Evolutionary conservation across 35 echinoderm and acorn worm genomes (phyloP).

Genomic region (Lytechinus variegatus): DNA sequence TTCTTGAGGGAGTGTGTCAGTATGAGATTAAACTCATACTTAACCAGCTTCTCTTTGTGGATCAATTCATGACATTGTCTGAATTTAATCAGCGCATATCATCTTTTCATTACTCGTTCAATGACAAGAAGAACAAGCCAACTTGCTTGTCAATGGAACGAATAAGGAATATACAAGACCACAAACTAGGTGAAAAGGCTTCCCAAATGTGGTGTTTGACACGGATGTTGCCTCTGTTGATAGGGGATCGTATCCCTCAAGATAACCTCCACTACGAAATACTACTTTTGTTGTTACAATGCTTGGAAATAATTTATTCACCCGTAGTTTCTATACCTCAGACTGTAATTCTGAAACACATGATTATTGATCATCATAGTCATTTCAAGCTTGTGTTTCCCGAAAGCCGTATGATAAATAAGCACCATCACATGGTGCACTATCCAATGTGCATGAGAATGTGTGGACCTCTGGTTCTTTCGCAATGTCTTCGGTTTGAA

Average conservation of each 20-base stretch:
- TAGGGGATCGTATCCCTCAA: slow-evolving; percentile 63
- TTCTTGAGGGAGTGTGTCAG: slow-evolving; percentile 70
- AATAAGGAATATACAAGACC: slow-evolving; percentile 67
- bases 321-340: slow-evolving; percentile 41
- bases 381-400: slow-evolving; percentile 63
- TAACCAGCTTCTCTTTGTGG: slow-evolving; percentile 52
- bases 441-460: slow-evolving; percentile 68
- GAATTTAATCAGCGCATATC: background rate
- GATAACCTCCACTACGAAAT: slow-evolving; percentile 67
- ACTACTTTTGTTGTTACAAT: slow-evolving; percentile 63
- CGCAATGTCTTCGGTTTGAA: slow-evolving; percentile 73
- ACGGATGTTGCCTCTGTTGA: slow-evolving; percentile 80
- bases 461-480: slow-evolving; percentile 61
- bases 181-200: slow-evolving; percentile 84
- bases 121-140: slow-evolving; percentile 78
- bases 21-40: slow-evolving; percentile 81
- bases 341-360: slow-evolving; percentile 57
- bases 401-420: slow-evolving; percentile 68
- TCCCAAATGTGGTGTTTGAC: slow-evolving; percentile 73
- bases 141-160: slow-evolving; percentile 28
- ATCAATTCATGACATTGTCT: slow-evolving; percentile 13
- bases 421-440: slow-evolving; percentile 84
- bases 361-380: slow-evolving; percentile 66
- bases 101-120: background rate
- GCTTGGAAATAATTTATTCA: slow-evolving; percentile 76